Conservation (phyloP, 37 sponge, comb jelly and placozoan species). For the Hormiphora californensis region DNA sequence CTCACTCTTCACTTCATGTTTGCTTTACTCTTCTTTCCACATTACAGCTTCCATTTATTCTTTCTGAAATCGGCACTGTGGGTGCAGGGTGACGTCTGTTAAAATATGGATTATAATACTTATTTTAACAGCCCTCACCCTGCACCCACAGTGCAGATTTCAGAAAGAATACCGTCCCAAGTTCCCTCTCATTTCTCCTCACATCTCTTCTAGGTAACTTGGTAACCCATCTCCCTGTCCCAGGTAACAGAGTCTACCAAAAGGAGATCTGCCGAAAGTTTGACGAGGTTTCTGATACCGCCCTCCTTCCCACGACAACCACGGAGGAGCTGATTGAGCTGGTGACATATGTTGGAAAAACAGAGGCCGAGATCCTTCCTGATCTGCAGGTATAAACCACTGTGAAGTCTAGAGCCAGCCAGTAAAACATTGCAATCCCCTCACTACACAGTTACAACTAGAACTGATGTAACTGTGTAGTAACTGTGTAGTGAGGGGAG, state of each 20-base stretch:
- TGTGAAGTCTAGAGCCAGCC: too few relatives aligned
- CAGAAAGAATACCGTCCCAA: background rate
- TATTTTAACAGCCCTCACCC: background rate
- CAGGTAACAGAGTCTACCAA: conserved; percentile 47
- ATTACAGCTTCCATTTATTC: too few relatives aligned
- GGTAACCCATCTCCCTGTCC: background rate
- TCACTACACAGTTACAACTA: too few relatives aligned
- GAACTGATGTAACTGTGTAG: too few relatives aligned
- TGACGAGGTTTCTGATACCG: conserved; percentile 78
- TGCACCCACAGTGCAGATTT: background rate
- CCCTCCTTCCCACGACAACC: conserved; percentile 68
- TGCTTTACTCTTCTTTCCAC: too few relatives aligned
- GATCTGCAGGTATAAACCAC: too few relatives aligned
- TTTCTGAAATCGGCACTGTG: too few relatives aligned
- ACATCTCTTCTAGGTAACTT: background rate
- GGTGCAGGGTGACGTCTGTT: too few relatives aligned
- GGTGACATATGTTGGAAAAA: conserved; percentile 68
- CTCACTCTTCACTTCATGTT: too few relatives aligned
- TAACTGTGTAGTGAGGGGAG: too few relatives aligned
- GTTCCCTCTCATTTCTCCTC: background rate
- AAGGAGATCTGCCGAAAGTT: conserved; percentile 69
- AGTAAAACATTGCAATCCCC: too few relatives aligned
- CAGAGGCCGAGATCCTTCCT: conserved; percentile 23
- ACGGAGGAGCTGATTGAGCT: conserved; percentile 79
- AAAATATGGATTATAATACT: too few relatives aligned